phyloP scores from a whole-genome alignment of 2,797 vertebrate genomes.

The Schizopygopsis malacanthus region DNA sequence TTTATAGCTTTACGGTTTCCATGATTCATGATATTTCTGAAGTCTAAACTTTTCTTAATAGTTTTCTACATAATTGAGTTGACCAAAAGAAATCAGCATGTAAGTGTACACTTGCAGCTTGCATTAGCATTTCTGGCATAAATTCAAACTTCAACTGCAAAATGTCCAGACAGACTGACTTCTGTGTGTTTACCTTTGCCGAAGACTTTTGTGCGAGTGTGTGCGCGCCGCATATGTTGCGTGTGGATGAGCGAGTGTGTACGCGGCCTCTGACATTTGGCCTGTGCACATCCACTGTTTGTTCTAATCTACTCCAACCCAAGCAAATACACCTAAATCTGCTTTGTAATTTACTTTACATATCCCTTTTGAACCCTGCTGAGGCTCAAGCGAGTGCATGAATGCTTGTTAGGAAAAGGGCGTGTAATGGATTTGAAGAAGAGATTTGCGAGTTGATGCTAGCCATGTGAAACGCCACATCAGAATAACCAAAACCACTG shows the following conservation, averaged over 20 bases:
- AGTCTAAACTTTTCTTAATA: background rate
- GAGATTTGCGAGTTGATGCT: conserved; percentile 37
- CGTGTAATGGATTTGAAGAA: conserved; percentile 25
- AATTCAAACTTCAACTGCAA: background rate
- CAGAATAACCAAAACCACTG: conserved; percentile 20
- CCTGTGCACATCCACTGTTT: conserved; percentile 24
- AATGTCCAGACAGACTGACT: background rate
- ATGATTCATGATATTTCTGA: background rate
- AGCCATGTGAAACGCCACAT: conserved; percentile 43
- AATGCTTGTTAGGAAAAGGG: conserved; percentile 6
- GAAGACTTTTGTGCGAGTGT: background rate
- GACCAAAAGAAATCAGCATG: background rate
- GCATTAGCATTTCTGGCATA: background rate
- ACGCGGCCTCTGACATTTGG: background rate
- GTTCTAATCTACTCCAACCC: conserved; percentile 34
- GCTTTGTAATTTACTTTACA: conserved; percentile 46
- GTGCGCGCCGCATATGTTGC: background rate
- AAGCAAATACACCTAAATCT: conserved; percentile 55
- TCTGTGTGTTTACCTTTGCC: background rate
- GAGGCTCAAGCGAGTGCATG: background rate
- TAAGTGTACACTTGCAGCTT: conserved; percentile 4
- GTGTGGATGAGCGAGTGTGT: background rate
- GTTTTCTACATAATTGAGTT: background rate
- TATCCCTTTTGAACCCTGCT: conserved; percentile 52
- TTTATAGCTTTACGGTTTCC: background rate